Evolutionary conservation across 2,888 invertebrate genomes (phyloP).

Genomic region (Galerucella calmariensis): DNA sequence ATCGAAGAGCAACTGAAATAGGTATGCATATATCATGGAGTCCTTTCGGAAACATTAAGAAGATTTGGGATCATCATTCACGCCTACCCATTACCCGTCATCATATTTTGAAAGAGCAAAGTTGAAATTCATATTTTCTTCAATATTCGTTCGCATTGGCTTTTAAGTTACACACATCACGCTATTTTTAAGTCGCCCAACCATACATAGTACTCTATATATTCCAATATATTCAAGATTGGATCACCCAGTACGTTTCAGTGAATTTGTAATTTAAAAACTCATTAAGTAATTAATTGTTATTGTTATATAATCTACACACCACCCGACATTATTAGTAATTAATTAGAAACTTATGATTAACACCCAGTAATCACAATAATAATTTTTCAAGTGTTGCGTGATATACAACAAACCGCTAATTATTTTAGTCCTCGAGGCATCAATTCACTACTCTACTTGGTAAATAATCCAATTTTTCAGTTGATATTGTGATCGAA

Average conservation of each 20-base stretch:
- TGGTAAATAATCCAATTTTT: constrained; percentile 18
- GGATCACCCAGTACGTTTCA: no score
- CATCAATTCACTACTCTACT: no score
- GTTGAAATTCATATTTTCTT: no score
- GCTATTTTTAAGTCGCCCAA: no score
- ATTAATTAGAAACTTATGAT: constrained; percentile 6
- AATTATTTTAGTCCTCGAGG: constrained; percentile 27
- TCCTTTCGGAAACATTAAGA: neutral
- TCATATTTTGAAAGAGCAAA: no score
- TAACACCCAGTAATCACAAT: constrained; percentile 15
- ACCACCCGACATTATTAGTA: neutral
- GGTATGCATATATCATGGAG: neutral
- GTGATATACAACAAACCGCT: constrained; percentile 28
- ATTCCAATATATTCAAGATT: no score
- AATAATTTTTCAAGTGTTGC: constrained; percentile 30
- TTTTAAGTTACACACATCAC: no score
- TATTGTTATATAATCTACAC: neutral
- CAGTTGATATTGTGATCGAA: constrained; percentile 12
- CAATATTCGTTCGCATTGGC: no score
- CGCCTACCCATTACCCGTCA: no score
- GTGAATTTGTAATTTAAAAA: no score
- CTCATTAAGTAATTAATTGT: neutral
- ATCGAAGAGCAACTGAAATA: neutral
- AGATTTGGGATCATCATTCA: neutral
- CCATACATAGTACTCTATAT: no score